Percentiles rank a stretch among this genome's conserved stretches.
phyloP scores from a whole-genome alignment of 2,888 invertebrate genomes.

The Lordiphosa fenestrarum region DNA sequence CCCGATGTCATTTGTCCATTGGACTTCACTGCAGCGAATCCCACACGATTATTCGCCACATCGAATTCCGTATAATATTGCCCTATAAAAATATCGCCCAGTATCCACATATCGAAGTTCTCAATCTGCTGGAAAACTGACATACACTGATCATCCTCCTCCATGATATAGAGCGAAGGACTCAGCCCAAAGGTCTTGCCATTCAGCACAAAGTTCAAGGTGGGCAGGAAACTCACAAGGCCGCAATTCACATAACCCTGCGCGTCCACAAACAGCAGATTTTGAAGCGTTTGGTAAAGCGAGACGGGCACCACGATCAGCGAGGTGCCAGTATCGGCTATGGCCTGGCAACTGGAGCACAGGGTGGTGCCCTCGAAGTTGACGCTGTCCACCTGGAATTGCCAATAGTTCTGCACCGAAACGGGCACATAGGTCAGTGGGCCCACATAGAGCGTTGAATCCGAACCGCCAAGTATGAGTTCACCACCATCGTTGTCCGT shows the following conservation, averaged over 20 bases:
- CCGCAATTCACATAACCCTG: constrained; percentile 86
- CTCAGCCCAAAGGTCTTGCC: constrained; percentile 87
- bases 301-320: constrained; percentile 86
- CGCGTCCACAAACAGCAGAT: constrained; percentile 20
- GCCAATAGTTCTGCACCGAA: constrained; percentile 94
- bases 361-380: constrained; percentile 82
- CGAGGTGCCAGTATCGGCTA: constrained; percentile 97
- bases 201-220: constrained; percentile 87
- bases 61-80: constrained; percentile 97
- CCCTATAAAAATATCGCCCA: constrained; percentile 98
- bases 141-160: constrained; percentile 84
- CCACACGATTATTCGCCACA: constrained; percentile 90
- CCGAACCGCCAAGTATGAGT: constrained; percentile 95
- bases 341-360: constrained; percentile 83
- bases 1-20: background rate
- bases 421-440: constrained; percentile 86
- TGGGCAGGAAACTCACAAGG: constrained; percentile 87
- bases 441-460: constrained; percentile 90
- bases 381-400: constrained; percentile 91
- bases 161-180: constrained; percentile 88
- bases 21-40: constrained; percentile 87
- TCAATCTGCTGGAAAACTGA: constrained; percentile 89
- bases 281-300: constrained; percentile 28
- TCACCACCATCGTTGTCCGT: constrained; percentile 85
- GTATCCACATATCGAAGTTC: constrained; percentile 94